Evolutionary conservation across 2,113 vertebrate species (phyloP).

Genomic region (Tretioscincus oriximinensis): DNA sequence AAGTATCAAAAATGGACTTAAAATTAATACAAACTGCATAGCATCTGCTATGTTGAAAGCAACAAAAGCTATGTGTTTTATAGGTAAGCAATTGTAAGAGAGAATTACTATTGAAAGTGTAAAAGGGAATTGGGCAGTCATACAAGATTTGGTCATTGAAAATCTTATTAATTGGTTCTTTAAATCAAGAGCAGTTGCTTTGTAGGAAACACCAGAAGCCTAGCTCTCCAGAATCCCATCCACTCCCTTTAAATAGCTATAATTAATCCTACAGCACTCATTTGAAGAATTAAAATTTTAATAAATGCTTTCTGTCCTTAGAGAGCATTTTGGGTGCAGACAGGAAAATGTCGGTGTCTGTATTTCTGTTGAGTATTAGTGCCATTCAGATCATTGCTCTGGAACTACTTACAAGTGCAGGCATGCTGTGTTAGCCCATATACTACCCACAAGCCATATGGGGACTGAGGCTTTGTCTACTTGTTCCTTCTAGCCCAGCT

Average conservation of each 20-base stretch:
- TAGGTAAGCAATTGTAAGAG: too few relatives aligned
- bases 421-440: background rate
- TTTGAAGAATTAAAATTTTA: slow-evolving; percentile 66
- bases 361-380: slow-evolving; percentile 27
- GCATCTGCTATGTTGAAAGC: too few relatives aligned
- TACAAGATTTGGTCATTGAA: slow-evolving; percentile 41
- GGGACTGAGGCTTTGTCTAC: background rate
- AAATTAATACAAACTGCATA: too few relatives aligned
- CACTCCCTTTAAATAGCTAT: slow-evolving; percentile 50
- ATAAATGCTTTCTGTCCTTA: slow-evolving; percentile 54
- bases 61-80: too few relatives aligned
- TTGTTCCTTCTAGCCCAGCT: background rate
- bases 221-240: slow-evolving; percentile 47
- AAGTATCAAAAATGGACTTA: too few relatives aligned
- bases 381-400: background rate
- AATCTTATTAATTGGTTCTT: slow-evolving; percentile 46
- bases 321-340: background rate
- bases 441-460: background rate
- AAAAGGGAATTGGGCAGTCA: slow-evolving; percentile 43
- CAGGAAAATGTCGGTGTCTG: slow-evolving; percentile 42
- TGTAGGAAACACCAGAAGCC: slow-evolving; percentile 53
- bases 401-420: background rate
- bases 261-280: slow-evolving; percentile 54
- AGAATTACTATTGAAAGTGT: slow-evolving; percentile 5
- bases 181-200: slow-evolving; percentile 47